These are phyloP conservation scores for Helicoverpa assulta DNA, from an alignment of 2,888 invertebrate species.

Conservation along the genomic window DNA sequence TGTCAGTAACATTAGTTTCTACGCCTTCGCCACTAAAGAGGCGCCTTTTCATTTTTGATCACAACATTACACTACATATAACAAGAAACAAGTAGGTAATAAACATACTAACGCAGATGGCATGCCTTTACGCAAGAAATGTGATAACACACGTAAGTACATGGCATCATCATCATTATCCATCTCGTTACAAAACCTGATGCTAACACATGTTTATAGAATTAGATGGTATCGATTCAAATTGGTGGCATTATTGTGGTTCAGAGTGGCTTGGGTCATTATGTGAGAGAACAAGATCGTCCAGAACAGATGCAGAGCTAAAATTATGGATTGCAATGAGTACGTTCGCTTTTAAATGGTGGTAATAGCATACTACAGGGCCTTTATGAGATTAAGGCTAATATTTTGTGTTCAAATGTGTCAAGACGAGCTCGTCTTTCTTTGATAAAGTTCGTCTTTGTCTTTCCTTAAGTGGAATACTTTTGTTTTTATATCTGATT, in stretches of 20 bases:
- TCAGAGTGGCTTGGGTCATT: constrained; percentile 36
- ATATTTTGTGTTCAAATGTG: not conserved
- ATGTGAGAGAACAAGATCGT: constrained; percentile 15
- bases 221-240: constrained; percentile 54
- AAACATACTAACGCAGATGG: constrained; percentile 4
- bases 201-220: constrained; percentile 46
- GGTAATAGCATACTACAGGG: not conserved
- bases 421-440: no score
- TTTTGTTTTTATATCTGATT: no score
- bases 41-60: not conserved
- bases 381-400: not conserved
- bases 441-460: no score
- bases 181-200: constrained; percentile 44
- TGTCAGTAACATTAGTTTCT: no score
- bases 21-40: not conserved
- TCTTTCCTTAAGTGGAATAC: no score
- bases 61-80: not conserved
- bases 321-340: constrained; percentile 47
- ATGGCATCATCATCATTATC: constrained; percentile 36
- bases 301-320: constrained; percentile 30
- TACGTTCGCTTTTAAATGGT: constrained; percentile 46
- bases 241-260: constrained; percentile 55
- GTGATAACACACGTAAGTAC: constrained; percentile 15
- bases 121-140: constrained; percentile 32
- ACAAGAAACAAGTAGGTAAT: not conserved